phyloP scores from a whole-genome alignment of 2,797 vertebrate genomes.

The Picus viridis region DNA sequence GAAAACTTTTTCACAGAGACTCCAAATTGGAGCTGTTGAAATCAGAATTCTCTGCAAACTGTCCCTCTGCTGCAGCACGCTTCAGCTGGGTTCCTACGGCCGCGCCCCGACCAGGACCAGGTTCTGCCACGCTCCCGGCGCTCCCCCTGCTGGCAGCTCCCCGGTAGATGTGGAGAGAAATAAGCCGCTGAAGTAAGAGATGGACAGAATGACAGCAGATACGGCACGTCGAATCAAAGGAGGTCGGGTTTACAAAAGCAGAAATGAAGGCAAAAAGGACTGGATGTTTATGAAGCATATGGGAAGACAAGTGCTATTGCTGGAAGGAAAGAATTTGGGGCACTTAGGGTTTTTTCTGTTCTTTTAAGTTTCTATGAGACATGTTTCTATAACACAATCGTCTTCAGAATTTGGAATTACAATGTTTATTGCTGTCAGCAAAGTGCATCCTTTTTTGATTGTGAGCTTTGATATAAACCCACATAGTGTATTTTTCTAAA shows the following conservation, averaged over 20 bases:
- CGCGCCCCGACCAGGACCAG: rapidly evolving
- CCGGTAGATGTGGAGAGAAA: rapidly evolving
- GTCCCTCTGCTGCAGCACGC: rapidly evolving
- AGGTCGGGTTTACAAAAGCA: rapidly evolving
- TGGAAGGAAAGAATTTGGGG: neutral
- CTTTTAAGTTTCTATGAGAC: neutral
- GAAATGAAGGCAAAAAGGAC: neutral
- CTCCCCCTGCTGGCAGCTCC: neutral
- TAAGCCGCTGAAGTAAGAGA: rapidly evolving
- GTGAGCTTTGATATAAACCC: neutral
- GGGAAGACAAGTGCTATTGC: neutral
- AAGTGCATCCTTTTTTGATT: neutral
- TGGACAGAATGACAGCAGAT: rapidly evolving
- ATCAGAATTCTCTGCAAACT: rapidly evolving
- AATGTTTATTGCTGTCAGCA: neutral
- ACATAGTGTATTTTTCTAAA: neutral
- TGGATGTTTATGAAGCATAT: rapidly evolving
- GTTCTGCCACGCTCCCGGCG: neutral
- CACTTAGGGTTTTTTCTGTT: rapidly evolving
- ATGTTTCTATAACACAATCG: rapidly evolving
- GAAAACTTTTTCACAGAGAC: neutral
- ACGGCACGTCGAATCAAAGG: rapidly evolving
- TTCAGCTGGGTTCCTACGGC: rapidly evolving
- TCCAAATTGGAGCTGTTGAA: neutral
- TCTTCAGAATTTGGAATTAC: neutral